Conservation (phyloP, 1,140 invertebrate species). For the Bombus ignitus region DNA sequence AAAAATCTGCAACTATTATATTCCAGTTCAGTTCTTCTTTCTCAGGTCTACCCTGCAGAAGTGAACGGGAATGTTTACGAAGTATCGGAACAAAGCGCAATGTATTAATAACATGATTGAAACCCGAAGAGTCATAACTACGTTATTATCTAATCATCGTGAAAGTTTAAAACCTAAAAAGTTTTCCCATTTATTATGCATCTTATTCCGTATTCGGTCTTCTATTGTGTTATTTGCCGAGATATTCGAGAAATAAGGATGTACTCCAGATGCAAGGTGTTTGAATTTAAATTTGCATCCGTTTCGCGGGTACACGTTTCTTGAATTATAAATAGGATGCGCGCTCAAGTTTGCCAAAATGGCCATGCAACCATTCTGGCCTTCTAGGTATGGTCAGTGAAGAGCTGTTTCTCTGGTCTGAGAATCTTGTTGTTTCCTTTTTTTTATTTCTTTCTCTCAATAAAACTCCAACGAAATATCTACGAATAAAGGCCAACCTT, state of each 20-base stretch:
- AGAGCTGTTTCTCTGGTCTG: too few species aligned
- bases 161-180: neutral
- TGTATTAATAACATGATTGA: too few species aligned
- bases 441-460: neutral
- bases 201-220: neutral
- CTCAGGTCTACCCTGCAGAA: too few species aligned
- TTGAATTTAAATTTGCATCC: constrained; percentile 23
- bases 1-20: neutral
- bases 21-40: too few species aligned
- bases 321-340: neutral
- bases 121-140: too few species aligned
- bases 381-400: too few species aligned
- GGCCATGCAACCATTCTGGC: too few species aligned
- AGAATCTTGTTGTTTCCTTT: neutral
- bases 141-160: too few species aligned
- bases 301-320: neutral
- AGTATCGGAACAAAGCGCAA: too few species aligned
- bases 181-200: neutral
- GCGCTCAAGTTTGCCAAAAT: neutral
- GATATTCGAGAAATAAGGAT: constrained; percentile 17
- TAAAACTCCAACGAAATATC: neutral
- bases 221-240: neutral
- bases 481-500: neutral
- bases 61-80: too few species aligned
- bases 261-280: neutral